These are phyloP conservation scores for Drosophila paranaensis DNA, from an alignment of 2,888 invertebrate genomes.

Conservation along the genomic window DNA sequence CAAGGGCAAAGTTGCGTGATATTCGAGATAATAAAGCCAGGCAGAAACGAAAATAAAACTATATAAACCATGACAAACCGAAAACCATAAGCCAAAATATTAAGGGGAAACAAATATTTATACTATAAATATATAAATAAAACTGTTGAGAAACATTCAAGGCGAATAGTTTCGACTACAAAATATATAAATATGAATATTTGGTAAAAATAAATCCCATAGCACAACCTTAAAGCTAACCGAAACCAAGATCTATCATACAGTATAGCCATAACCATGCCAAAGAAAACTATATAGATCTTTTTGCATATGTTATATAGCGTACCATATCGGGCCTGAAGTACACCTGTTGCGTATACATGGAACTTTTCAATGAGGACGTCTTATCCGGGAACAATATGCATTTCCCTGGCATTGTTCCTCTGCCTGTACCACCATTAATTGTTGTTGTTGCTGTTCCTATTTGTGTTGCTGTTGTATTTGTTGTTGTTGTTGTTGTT, in stretches of 20 bases:
- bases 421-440: slow-evolving; percentile 30
- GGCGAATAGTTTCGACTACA: neutral
- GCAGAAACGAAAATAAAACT: slow-evolving; percentile 13
- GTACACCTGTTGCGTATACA: slow-evolving; percentile 80
- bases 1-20: slow-evolving; percentile 22
- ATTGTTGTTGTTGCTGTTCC: slow-evolving; percentile 39
- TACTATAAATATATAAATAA: neutral
- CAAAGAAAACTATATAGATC: slow-evolving; percentile 46
- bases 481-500: slow-evolving; percentile 11
- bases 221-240: slow-evolving; percentile 21
- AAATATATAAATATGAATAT: neutral
- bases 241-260: slow-evolving; percentile 40
- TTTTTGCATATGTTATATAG: slow-evolving; percentile 47
- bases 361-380: slow-evolving; percentile 78
- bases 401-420: slow-evolving; percentile 71
- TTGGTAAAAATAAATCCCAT: neutral
- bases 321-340: slow-evolving; percentile 83
- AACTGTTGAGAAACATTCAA: neutral
- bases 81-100: slow-evolving; percentile 30
- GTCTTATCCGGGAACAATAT: slow-evolving; percentile 79
- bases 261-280: slow-evolving; percentile 66
- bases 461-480: slow-evolving; percentile 23
- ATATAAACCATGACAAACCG: slow-evolving; percentile 15
- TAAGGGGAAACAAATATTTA: neutral
- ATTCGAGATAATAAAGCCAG: slow-evolving; percentile 25